Evolutionary conservation across 2,888 invertebrate species (phyloP).

Genomic region (Epinotia nisella): DNA sequence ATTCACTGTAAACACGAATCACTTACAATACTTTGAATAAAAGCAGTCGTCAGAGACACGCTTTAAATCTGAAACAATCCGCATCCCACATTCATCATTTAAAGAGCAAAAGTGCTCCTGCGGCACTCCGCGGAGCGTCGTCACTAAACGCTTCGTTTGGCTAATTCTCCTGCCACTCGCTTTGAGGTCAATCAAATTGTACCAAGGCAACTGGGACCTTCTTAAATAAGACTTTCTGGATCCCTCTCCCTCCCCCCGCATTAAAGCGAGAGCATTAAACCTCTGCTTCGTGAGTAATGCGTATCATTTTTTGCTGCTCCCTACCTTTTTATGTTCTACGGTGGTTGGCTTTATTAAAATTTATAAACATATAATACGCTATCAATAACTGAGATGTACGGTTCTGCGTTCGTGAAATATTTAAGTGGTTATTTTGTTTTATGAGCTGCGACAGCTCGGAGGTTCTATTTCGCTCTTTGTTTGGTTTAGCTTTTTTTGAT

Average conservation of each 20-base stretch:
- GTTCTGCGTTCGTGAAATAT: conserved; percentile 34
- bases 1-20: too few relatives aligned
- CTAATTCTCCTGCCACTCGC: conserved; percentile 40
- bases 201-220: conserved; percentile 34
- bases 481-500: background rate
- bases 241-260: conserved; percentile 32
- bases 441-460: conserved; percentile 9
- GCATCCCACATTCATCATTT: conserved; percentile 25
- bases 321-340: conserved; percentile 43
- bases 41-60: background rate
- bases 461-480: conserved; percentile 2
- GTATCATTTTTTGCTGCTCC: conserved; percentile 44
- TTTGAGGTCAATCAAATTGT: conserved; percentile 45
- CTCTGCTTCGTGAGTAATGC: conserved; percentile 44
- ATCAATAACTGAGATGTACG: conserved; percentile 44
- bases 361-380: conserved; percentile 45
- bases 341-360: conserved; percentile 43
- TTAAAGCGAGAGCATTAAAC: conserved; percentile 42
- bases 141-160: conserved; percentile 38
- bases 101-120: conserved; percentile 31
- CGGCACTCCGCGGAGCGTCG: conserved; percentile 6
- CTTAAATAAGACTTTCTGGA: conserved; percentile 31
- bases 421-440: conserved; percentile 37
- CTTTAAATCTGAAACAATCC: conserved; percentile 7
- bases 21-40: background rate